Evolutionary conservation across 2,888 invertebrate species (phyloP), one percentile per base, ranked within the genome.

Genomic region (Conops quadrifasciatus): DNA sequence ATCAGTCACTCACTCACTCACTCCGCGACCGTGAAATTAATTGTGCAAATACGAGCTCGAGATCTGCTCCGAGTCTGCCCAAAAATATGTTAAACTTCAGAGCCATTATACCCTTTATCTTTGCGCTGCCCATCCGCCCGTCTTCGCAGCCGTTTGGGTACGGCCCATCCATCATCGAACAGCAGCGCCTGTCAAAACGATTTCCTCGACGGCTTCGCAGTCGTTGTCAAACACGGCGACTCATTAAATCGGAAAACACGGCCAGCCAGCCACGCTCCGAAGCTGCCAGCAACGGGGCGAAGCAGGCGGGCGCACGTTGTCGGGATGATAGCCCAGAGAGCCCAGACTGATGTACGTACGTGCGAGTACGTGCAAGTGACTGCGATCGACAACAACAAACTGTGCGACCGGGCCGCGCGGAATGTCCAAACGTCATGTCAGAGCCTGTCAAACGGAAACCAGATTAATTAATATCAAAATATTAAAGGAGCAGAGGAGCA

Each of bases 181-280:
- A 72, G 74, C 74, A 72, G 69, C 72, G 68, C 65, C 72, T 74
- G 72, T 70, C 70, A 70, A 45, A 70, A 56, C 49, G 60, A 59
- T 49, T 68, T 49, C 59, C 49, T 47, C 67, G 49, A 70, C 65
- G 45, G 51, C 63, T 9, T 4, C 36, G 36, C 51, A 56, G 49
- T 51, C 21, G 63, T 73, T 76, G 76, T 76, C 72, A 72, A 76
- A 76, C 75, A 76, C 73, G 72, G 67, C 68, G 71, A 71, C 74
- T 76, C 76, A 75, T 76, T 75, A 75, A 72, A 67, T 69, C 59
- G 51, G 43, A 67, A 59, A 60, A 67, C 59, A 28, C 45, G 67
- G 59, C 45, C 67, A 67, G 24, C 28, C 9, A 43, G 43, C 15
- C 49, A 26, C 56, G 19, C 19, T n/a, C n/a, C n/a, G 58, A 24